phyloP scores from a whole-genome alignment of 2,113 vertebrate species.

The Barnardius zonarius region DNA sequence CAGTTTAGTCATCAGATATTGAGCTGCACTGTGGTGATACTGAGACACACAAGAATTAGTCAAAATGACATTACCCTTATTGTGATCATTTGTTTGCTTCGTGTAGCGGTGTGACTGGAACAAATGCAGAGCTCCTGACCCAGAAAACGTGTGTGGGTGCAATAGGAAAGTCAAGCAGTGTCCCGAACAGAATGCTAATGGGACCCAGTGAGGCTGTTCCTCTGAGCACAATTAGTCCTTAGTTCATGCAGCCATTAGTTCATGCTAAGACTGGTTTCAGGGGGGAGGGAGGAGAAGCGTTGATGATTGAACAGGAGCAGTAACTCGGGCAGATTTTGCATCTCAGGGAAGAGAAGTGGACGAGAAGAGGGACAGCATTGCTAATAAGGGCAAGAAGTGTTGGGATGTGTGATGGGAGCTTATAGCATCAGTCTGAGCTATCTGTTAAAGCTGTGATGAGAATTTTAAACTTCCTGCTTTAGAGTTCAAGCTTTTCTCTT shows the following conservation, averaged over 20 bases:
- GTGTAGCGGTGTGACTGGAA: background rate
- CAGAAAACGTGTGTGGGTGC: fast-evolving
- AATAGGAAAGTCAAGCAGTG: background rate
- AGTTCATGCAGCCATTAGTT: background rate
- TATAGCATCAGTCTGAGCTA: background rate
- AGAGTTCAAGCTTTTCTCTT: background rate
- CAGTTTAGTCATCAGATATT: background rate
- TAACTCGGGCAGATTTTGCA: background rate
- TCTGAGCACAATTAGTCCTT: background rate
- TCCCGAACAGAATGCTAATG: background rate
- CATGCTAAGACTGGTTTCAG: background rate
- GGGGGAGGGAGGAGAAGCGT: background rate
- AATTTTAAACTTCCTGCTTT: background rate
- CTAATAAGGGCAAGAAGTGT: background rate
- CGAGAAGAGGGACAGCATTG: background rate
- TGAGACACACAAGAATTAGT: background rate
- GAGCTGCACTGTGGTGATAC: background rate
- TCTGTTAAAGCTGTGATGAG: background rate
- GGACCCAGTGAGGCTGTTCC: background rate
- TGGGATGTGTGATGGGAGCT: background rate
- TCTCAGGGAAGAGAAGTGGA: fast-evolving
- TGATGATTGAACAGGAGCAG: background rate
- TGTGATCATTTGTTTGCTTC: background rate
- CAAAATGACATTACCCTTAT: background rate
- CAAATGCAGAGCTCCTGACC: background rate